Conservation (phyloP, 1,140 invertebrate species). For the Cardiocondyla obscurior region DNA sequence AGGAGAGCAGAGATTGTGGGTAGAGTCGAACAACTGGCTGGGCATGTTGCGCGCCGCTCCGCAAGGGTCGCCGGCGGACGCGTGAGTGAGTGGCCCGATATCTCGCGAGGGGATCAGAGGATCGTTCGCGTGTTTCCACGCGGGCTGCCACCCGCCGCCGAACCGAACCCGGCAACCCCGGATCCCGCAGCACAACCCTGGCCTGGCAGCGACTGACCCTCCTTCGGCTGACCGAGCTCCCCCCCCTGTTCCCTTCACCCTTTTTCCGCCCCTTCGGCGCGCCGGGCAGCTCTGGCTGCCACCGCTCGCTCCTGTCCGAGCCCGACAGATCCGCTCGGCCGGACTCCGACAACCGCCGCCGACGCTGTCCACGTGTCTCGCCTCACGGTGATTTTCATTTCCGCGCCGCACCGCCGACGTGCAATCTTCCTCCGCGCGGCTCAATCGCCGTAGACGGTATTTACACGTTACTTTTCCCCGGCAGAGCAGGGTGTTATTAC, state of each 20-base stretch:
- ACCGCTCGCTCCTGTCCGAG: constrained; percentile 69
- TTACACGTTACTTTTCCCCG: constrained; percentile 30
- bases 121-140: constrained; percentile 81
- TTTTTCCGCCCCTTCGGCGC: neutral
- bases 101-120: constrained; percentile 83
- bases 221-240: constrained; percentile 28
- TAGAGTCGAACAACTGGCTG: constrained; percentile 65
- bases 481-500: neutral
- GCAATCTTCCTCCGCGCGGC: constrained; percentile 26
- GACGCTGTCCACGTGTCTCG: constrained; percentile 81
- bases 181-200: constrained; percentile 71
- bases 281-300: constrained; percentile 56
- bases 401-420: constrained; percentile 78
- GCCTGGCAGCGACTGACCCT: constrained; percentile 66
- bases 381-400: constrained; percentile 83
- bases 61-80: constrained; percentile 77
- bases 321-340: constrained; percentile 47
- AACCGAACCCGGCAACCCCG: constrained; percentile 72
- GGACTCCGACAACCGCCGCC: constrained; percentile 66
- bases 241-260: constrained; percentile 40
- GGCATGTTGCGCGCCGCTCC: constrained; percentile 75
- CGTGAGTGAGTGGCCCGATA: constrained; percentile 83
- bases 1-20: constrained; percentile 58
- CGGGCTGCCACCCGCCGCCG: constrained; percentile 76
- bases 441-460: constrained; percentile 32